phyloP scores from a whole-genome alignment of 2,888 invertebrate genomes.

The Aleiodes leptofemur region DNA sequence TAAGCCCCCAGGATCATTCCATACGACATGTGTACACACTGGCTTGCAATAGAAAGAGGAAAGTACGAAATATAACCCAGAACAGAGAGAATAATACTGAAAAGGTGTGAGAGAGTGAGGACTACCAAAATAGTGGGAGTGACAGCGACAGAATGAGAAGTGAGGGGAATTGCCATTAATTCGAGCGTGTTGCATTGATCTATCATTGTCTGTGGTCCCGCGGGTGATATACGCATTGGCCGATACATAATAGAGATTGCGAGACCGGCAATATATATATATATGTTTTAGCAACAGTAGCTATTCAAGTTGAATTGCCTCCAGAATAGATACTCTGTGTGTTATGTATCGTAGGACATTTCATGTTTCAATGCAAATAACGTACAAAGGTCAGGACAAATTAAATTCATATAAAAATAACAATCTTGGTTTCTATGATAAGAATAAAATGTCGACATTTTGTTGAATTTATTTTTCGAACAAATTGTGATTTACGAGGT shows the following conservation, averaged over 20 bases:
- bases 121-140: background rate
- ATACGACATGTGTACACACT: slow-evolving; percentile 33
- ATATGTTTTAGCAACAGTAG: slow-evolving; percentile 40
- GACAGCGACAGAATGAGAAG: slow-evolving; percentile 19
- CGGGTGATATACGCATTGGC: slow-evolving; percentile 65
- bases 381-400: slow-evolving; percentile 19
- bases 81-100: background rate
- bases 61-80: slow-evolving; percentile 4
- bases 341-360: slow-evolving; percentile 48
- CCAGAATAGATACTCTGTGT: slow-evolving; percentile 29
- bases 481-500: background rate
- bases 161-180: slow-evolving; percentile 68
- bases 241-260: slow-evolving; percentile 71
- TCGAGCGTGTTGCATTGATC: slow-evolving; percentile 74
- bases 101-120: background rate
- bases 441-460: background rate
- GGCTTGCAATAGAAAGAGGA: slow-evolving; percentile 17
- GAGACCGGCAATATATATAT: slow-evolving; percentile 46
- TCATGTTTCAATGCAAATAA: slow-evolving; percentile 37
- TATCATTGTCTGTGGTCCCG: slow-evolving; percentile 69
- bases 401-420: slow-evolving; percentile 21
- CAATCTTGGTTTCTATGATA: slow-evolving; percentile 3
- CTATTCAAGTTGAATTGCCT: slow-evolving; percentile 33
- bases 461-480: background rate
- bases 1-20: slow-evolving; percentile 57